Percentiles rank a stretch among this genome's conserved stretches.
phyloP scores from a whole-genome alignment of 2,888 invertebrate genomes.

The Cacoxenus indagator region DNA sequence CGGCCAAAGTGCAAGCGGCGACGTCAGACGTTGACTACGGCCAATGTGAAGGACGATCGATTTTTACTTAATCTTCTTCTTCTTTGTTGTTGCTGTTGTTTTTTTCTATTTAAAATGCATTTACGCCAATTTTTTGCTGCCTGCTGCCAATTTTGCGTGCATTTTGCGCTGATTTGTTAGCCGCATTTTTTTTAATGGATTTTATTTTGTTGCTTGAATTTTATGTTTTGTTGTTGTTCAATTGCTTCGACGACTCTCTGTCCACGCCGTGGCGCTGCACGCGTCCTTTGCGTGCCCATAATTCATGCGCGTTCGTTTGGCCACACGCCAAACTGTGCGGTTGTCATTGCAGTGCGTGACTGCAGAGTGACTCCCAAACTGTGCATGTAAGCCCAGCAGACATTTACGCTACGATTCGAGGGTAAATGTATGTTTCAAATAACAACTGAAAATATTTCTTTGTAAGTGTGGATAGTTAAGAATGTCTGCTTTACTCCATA shows the following conservation, averaged over 20 bases:
- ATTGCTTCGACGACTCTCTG: slow-evolving; percentile 1
- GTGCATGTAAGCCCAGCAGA: no score
- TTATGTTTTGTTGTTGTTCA: background rate
- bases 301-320: background rate
- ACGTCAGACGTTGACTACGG: background rate
- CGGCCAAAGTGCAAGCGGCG: slow-evolving; percentile 4
- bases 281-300: background rate
- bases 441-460: no score
- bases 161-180: background rate
- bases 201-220: background rate
- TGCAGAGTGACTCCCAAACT: no score
- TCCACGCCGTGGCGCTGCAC: background rate
- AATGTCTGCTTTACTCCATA: no score
- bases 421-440: no score
- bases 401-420: no score
- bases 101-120: background rate
- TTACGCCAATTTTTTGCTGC: background rate
- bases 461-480: no score
- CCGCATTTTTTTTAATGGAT: background rate
- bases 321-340: slow-evolving; percentile 1
- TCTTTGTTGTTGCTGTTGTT: background rate
- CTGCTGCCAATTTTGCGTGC: background rate
- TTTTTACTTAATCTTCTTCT: background rate
- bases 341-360: background rate
- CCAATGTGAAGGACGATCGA: slow-evolving; percentile 7